Evolutionary conservation across 2,113 vertebrate genomes (phyloP).

Genomic region (Tragelaphus buxtoni): DNA sequence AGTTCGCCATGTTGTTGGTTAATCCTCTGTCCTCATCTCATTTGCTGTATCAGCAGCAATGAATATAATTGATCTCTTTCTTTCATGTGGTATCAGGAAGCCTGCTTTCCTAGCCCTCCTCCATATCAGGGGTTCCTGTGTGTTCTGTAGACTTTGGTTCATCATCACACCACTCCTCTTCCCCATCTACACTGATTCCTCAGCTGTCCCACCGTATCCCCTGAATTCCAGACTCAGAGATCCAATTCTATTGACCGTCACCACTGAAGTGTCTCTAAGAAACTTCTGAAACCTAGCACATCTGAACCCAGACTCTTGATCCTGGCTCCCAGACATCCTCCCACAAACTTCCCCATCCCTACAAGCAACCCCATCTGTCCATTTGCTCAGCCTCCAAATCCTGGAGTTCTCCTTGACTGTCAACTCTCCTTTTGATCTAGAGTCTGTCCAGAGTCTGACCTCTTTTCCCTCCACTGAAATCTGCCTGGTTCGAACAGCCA

Average conservation of each 20-base stretch:
- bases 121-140: neutral
- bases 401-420: neutral
- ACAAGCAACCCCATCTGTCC: neutral
- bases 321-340: neutral
- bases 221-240: neutral
- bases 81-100: neutral
- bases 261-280: neutral
- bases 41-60: neutral
- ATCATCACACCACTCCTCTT: neutral
- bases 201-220: neutral
- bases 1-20: neutral
- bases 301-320: neutral
- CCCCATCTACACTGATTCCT: neutral
- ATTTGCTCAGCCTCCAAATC: neutral
- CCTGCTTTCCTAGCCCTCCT: neutral
- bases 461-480: neutral
- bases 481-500: neutral
- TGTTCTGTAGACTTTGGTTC: neutral
- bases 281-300: neutral
- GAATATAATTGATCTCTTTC: neutral
- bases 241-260: neutral
- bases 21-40: neutral
- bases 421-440: neutral
- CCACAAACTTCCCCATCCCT: neutral
- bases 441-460: neutral